Percentiles rank a stretch among this genome's conserved stretches.
Conservation (phyloP, 1,140 invertebrate species). For the Eriocheir sinensis region DNA sequence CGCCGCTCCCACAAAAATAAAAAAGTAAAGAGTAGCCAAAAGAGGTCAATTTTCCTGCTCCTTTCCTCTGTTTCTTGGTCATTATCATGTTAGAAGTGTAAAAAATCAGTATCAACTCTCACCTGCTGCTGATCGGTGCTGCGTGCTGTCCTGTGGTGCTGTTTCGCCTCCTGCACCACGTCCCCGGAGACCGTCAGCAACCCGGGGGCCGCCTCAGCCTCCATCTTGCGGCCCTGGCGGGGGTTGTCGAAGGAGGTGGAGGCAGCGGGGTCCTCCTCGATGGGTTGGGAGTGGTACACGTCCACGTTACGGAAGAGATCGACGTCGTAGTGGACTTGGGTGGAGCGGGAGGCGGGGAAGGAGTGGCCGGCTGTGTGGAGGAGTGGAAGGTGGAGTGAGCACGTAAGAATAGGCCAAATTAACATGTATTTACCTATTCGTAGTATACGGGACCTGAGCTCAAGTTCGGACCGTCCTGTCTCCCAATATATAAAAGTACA, state of each 20-base stretch:
- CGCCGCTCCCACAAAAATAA: no score
- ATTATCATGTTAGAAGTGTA: neutral
- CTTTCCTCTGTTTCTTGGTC: neutral
- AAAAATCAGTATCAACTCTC: neutral
- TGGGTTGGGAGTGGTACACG: conserved; percentile 66
- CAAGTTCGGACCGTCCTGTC: no score
- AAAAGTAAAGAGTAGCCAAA: no score
- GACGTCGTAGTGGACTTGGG: conserved; percentile 70
- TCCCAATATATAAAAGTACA: neutral
- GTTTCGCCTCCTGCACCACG: conserved; percentile 62
- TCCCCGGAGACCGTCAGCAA: conserved; percentile 64
- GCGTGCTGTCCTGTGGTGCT: conserved; percentile 49
- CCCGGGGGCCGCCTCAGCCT: neutral
- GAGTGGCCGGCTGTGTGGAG: neutral
- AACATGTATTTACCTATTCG: neutral
- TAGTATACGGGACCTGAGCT: no score
- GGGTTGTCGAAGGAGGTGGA: neutral
- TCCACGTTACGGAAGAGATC: conserved; percentile 74
- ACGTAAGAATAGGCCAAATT: neutral
- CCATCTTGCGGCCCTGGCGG: conserved; percentile 30
- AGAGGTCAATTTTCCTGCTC: neutral
- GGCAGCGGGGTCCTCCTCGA: conserved; percentile 37
- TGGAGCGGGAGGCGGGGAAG: conserved; percentile 54
- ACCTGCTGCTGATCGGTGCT: neutral
- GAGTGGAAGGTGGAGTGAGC: neutral